Conservation (phyloP, 2,888 invertebrate genomes). For the Orthosia gothica region DNA sequence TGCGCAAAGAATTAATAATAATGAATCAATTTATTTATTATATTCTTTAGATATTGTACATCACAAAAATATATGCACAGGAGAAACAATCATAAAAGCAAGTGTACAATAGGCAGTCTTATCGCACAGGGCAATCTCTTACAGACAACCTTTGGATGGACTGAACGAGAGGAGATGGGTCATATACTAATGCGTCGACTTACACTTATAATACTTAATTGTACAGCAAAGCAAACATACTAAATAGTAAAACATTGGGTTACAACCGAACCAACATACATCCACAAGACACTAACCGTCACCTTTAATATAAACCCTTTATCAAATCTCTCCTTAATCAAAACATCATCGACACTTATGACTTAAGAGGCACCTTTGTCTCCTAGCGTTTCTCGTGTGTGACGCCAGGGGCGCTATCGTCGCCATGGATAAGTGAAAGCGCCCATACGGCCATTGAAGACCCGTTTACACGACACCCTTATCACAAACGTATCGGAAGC, state of each 20-base stretch:
- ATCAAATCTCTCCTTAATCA: constrained; percentile 52
- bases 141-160: no score
- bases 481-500: constrained; percentile 71
- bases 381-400: constrained; percentile 58
- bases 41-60: no score
- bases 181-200: background rate
- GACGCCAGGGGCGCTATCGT: constrained; percentile 68
- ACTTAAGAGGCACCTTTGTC: constrained; percentile 59
- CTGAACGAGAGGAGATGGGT: no score
- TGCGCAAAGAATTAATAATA: no score
- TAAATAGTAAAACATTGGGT: constrained; percentile 2
- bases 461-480: constrained; percentile 70
- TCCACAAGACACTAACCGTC: background rate
- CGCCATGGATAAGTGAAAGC: constrained; percentile 72
- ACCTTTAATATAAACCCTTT: constrained; percentile 27
- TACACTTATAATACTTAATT: no score
- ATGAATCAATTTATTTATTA: no score
- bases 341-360: constrained; percentile 56
- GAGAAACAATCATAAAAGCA: no score
- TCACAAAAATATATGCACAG: no score
- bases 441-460: constrained; percentile 70
- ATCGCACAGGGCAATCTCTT: no score
- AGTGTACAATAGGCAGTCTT: no score
- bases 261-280: background rate
- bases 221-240: background rate